Evolutionary conservation across 2,797 vertebrate species (phyloP), one percentile per base, ranked within the genome.

Genomic region (Glyptemys insculpta): DNA sequence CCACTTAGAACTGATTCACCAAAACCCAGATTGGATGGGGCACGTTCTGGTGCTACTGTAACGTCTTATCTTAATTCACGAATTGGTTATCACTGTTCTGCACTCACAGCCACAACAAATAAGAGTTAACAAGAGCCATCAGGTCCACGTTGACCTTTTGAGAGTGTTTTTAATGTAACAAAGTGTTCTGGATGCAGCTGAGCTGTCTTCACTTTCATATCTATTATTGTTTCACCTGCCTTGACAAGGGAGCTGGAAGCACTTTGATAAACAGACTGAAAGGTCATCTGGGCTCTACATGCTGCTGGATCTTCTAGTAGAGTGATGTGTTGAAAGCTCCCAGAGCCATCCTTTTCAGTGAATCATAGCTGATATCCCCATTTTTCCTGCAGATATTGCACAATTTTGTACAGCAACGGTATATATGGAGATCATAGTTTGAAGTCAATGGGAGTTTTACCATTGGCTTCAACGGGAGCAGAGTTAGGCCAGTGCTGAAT

Each of bases 31-130:
- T 79, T 62, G 23, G 16, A 4, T 85, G 54, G 25, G 9, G 8
- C 31, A 84, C 18, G n/a, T 57, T 81, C 41, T 92, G 31, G 16
- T 34, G 50, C 11, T 50, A 80, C 44, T 85, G 25, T 72, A 53
- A 65, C 7, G 53, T 44, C 25, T 79, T 82, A 19, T 84, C 18
- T 87, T 57, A 76, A 41, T 4, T 82, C 89, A 79, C 4, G 84
- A 88, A 88, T 93, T 95, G 79, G 79, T 86, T 91, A 76, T 90
- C 79, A 59, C 29, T 85, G 15, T 10, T 89, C 80, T 88, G 53
- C 31, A 68, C 65, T 56, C 49, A 87, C 83, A 96, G 90, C 14
- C 93, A 91, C 53, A 96, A 92, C 57, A 95, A 87, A 34, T 12
- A 27, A 8, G 6, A 44, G 52, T 44, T 84, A 49, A 74, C 53